These are phyloP conservation scores for Cassiopea xamachana DNA, from an alignment of 30 jellyfish, hydroid and myxozoan genomes.

Conservation along the genomic window DNA sequence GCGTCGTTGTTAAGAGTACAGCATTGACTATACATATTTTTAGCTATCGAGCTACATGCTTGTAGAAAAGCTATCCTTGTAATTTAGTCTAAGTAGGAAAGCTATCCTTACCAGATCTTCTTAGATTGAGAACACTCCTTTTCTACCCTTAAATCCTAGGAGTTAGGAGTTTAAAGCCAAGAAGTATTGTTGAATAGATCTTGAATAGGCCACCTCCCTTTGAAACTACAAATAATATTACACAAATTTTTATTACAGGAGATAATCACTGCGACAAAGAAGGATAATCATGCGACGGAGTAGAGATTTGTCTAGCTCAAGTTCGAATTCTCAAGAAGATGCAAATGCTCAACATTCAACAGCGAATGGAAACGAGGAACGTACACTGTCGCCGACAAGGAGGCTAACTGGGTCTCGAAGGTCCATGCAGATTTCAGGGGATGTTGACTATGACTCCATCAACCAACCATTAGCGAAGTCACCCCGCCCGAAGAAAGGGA, in stretches of 20 bases:
- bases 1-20: no score
- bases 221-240: background rate
- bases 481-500: conserved; percentile 31
- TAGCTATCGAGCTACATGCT: no score
- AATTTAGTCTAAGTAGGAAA: no score
- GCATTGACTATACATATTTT: no score
- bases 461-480: conserved; percentile 65
- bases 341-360: conserved; percentile 25
- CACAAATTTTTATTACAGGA: conserved; percentile 18
- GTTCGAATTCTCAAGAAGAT: conserved; percentile 1
- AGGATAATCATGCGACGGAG: conserved; percentile 53
- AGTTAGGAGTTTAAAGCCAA: background rate
- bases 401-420: conserved; percentile 53
- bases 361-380: conserved; percentile 26
- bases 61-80: no score
- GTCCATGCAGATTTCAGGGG: conserved; percentile 63
- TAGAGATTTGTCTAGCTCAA: conserved; percentile 36
- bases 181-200: background rate
- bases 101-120: background rate
- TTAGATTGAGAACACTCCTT: background rate
- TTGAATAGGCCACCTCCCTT: conserved; percentile 9
- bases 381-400: conserved; percentile 39
- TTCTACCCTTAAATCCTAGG: background rate
- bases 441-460: conserved; percentile 63
- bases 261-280: conserved; percentile 23